A percentile compares a stretch with the other conserved stretches of the same genome.
Conservation (phyloP, 1,140 invertebrate species). For the Drosophila burlai region DNA sequence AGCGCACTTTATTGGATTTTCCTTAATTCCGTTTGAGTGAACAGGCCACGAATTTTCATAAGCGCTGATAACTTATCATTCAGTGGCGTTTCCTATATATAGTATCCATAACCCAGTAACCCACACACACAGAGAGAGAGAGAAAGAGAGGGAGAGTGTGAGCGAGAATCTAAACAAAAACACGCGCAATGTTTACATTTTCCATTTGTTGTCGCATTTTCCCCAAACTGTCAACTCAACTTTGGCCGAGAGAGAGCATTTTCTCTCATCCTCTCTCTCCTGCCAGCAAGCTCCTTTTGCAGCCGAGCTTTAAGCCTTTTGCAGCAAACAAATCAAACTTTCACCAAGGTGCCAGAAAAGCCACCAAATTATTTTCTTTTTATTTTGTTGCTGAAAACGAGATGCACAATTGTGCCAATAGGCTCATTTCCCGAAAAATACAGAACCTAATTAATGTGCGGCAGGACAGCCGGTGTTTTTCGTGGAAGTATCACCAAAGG, state of each 20-base stretch:
- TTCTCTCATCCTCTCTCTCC: constrained; percentile 22
- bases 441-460: constrained; percentile 18
- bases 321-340: constrained; percentile 61
- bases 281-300: constrained; percentile 42
- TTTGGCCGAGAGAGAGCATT: constrained; percentile 29
- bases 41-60: constrained; percentile 58
- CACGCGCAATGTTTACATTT: constrained; percentile 79
- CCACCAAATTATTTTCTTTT: constrained; percentile 45
- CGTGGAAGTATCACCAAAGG: constrained; percentile 9
- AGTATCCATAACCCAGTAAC: constrained; percentile 42
- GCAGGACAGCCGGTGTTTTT: constrained; percentile 13
- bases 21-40: constrained; percentile 61
- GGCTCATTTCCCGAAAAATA: neutral
- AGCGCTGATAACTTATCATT: constrained; percentile 66
- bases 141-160: neutral
- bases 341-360: constrained; percentile 52
- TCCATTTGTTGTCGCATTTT: constrained; percentile 68
- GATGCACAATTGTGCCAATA: constrained; percentile 6
- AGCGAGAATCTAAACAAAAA: constrained; percentile 70
- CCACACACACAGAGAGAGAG: constrained; percentile 1
- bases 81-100: constrained; percentile 31
- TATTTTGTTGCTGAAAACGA: neutral
- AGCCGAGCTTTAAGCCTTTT: constrained; percentile 65
- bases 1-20: constrained; percentile 63
- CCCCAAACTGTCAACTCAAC: constrained; percentile 70